These are phyloP conservation scores for Octomys mimax DNA, from an alignment of 2,797 vertebrate genomes.

Conservation along the genomic window DNA sequence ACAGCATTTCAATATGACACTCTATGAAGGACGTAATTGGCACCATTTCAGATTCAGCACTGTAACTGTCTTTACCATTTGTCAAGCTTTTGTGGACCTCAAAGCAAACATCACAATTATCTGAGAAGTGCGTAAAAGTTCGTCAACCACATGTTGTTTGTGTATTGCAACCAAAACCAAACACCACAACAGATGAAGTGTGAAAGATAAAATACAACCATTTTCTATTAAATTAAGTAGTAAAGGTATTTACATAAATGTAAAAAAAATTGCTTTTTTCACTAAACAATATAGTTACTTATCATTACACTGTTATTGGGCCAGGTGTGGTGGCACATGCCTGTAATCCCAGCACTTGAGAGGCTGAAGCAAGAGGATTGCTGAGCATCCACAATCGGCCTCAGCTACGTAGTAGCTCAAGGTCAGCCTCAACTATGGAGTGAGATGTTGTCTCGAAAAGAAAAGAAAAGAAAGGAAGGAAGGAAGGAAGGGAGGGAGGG, in stretches of 20 bases:
- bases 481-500: too few species aligned
- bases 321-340: not conserved
- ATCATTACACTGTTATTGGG: not conserved
- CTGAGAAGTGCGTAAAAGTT: slow-evolving; percentile 6
- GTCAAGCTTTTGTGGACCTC: not conserved
- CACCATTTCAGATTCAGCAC: not conserved
- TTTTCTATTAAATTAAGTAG: not conserved
- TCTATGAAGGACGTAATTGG: not conserved
- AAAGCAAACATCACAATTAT: not conserved
- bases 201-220: not conserved
- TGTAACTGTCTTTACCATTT: not conserved
- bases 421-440: not conserved
- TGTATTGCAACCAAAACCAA: not conserved
- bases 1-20: not conserved
- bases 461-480: too few species aligned
- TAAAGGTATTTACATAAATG: not conserved
- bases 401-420: not conserved
- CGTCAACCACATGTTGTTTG: not conserved
- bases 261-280: not conserved
- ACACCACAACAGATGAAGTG: not conserved
- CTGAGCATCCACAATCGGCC: not conserved
- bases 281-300: not conserved
- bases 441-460: not conserved
- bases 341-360: not conserved
- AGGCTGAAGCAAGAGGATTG: not conserved